A percentile compares a stretch with the other conserved stretches of the same genome.
phyloP scores from a whole-genome alignment of 2,113 vertebrate genomes.

The Saguinus midas region DNA sequence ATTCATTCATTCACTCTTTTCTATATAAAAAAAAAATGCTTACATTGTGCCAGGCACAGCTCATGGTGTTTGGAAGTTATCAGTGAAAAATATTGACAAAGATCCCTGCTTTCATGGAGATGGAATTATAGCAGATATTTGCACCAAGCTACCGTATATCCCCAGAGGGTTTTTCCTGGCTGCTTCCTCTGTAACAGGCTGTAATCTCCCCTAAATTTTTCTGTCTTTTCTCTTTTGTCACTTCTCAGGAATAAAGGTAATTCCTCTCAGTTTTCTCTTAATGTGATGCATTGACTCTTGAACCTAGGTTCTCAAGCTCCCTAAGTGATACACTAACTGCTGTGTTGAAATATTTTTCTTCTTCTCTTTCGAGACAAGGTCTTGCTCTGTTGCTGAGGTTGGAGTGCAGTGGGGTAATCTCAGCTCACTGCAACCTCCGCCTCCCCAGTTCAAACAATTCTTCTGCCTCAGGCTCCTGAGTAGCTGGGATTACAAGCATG shows the following conservation, averaged over 20 bases:
- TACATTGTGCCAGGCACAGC: background rate
- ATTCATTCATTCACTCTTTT: background rate
- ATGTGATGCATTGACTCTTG: background rate
- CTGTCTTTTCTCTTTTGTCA: background rate
- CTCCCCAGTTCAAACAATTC: no score
- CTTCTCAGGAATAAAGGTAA: background rate
- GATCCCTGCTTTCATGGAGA: background rate
- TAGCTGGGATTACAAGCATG: no score
- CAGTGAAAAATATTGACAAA: background rate
- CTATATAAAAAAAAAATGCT: background rate
- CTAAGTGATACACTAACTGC: background rate
- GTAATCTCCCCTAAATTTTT: background rate
- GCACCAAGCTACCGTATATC: background rate
- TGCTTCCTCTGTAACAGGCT: background rate
- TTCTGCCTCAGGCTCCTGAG: no score
- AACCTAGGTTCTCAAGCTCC: background rate
- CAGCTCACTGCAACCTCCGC: no score
- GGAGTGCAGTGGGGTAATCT: no score
- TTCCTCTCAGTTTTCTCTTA: background rate
- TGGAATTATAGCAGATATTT: background rate
- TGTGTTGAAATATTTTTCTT: background rate
- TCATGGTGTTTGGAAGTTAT: background rate
- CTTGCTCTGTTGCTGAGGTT: no score
- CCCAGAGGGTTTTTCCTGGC: background rate
- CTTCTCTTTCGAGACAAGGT: no score